Base-by-base conservation (phyloP, 1,140 invertebrate genomes). In the Orussus abietinus region DNA sequence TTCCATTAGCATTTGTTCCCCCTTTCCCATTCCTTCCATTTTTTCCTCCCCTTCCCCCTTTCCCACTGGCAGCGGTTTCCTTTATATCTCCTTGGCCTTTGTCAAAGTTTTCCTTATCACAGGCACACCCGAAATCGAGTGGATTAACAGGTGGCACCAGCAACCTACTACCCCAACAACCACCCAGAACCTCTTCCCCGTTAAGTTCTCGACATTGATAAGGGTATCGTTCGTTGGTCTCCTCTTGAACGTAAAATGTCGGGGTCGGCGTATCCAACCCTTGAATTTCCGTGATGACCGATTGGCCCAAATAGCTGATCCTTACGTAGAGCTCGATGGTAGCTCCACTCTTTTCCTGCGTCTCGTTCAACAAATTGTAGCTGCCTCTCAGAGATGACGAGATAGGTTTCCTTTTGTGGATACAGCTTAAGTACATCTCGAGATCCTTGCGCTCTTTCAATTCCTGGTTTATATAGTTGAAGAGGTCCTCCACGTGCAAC, bases 391-490 rank as follows among this genome's bases (percentile, higher is more conserved):
- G 42, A 0, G 66, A 64, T 59, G 51, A 62, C 14, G 58, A 59
- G 30, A 65, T 60, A 20, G 63, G 62, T 32, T 63, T 55, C 5
- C 49, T 41, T 20, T 60, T 42, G 20, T 59, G 54, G 9, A 20
- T 48, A 9, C 42, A 35, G 6, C 39, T 50, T 9, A 60, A 49
- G 45, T 61, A 51, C 29, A 49, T 49, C 15, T 28, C 40, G 4
- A 67, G 54, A 21, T 57, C 42, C 14, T 55, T 48, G n/a, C 64
- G 55, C 25, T 62, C 47, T 9, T 35, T 34, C 2, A 66, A 35
- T 30, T 68, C 65, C 20, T 54, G 51, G 33, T 57, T 45, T 28
- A 68, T 63, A 4, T 53, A 45, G 31, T 67, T 64, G 25, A 67
- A 47, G 3, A 66, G 38, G 21, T 51, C 31, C 29, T 61, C 49